Evolutionary conservation across 2,797 vertebrate genomes (phyloP), one percentile per base, ranked within the genome.

Genomic region (Stomatorhinus walkeri): DNA sequence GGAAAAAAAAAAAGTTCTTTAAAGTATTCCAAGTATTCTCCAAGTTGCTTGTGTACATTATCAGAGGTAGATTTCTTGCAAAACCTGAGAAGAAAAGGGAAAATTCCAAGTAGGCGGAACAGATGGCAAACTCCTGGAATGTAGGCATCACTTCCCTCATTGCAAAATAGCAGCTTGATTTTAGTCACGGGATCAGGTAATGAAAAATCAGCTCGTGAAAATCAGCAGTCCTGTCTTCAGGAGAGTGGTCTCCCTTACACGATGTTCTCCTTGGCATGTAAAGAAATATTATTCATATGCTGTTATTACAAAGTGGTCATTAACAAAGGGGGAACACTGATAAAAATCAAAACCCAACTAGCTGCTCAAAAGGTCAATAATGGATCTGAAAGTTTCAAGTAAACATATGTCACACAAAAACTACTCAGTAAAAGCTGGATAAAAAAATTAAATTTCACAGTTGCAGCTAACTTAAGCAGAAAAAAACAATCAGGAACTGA

Each of bases 11-110:
- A 79, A 14, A 40, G 72, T 79, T 43, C 12, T 43, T 19, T 79
- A 8, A 79, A 79, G 28, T 40, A 76, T 76, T 76, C 28, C 68
- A 28, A 68, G 24, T 68, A 68, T 68, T 36, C n/a, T 9, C 76
- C 8, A 43, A 43, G 76, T 22, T 81, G 76, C 76, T 81, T 81
- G 76, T 81, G 76, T 81, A 81, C 1, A 19, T 81, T 46, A 2
- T 94, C 96, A 97, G 98, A 98, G 97, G 98, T 98, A 98, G 98
- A 97, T 98, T 96, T 96, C 95, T 96, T 94, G 96, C 95, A 94
- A 97, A 96, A 98, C 97, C 98, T 97, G 97, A 98, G 97, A 97
- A 95, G 96, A 95, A 94, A 79, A 46, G 16, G n/a, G 40, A 51
- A 94, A 96, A 95, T 94, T 94, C 95, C 95, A 94, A n/a, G 36